Evolutionary conservation across 2,113 vertebrate genomes (phyloP).

Genomic region (Ramphastos sulfuratus): DNA sequence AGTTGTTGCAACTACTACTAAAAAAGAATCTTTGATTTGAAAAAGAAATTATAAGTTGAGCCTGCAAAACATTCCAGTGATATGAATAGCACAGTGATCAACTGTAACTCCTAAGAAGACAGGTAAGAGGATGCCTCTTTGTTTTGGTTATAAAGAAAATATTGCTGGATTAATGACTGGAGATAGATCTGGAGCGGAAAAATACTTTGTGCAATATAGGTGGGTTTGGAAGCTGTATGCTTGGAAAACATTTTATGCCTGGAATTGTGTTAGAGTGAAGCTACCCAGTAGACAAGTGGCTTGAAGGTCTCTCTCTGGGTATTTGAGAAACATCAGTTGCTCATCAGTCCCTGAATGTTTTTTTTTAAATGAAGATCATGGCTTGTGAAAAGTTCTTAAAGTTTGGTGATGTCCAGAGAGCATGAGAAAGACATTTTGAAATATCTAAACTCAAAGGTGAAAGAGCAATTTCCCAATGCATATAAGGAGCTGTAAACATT

Average conservation of each 20-base stretch:
- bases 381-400: background rate
- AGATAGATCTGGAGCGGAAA: constrained; percentile 12
- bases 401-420: background rate
- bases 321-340: background rate
- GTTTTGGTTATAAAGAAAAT: constrained; percentile 20
- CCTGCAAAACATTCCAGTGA: background rate
- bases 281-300: background rate
- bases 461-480: background rate
- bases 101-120: background rate
- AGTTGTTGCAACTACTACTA: background rate
- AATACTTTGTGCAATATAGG: background rate
- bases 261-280: constrained; percentile 35
- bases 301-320: background rate
- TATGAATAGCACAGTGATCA: background rate
- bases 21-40: background rate
- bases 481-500: constrained; percentile 15
- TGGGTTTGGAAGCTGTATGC: background rate
- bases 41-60: background rate
- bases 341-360: background rate
- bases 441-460: background rate
- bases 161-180: constrained; percentile 8
- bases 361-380: background rate
- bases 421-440: background rate
- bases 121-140: background rate
- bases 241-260: constrained; percentile 16